Evolutionary conservation across 1,140 invertebrate species (phyloP), one percentile per base, ranked within the genome.

Genomic region (Drosophila equinoxialis): DNA sequence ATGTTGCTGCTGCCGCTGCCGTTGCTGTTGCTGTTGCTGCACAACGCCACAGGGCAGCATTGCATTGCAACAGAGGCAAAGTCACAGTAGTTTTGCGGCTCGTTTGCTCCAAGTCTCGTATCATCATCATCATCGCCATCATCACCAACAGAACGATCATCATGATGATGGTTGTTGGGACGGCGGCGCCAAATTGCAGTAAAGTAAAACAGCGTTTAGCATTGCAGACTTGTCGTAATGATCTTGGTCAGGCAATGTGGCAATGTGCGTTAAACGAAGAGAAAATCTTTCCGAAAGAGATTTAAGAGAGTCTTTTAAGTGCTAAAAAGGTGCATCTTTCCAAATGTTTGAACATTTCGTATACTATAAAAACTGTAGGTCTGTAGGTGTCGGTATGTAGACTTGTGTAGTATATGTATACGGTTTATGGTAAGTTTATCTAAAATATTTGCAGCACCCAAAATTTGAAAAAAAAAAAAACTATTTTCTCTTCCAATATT

Each of bases 141-240:
- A 59, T 65, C 61, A 69, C 68, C 58, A 41, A 61, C 54, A 17
- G 37, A 1, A 55, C 45, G 8, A 33, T 58, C 4, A 39, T 45
- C 35, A 8, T 37, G 8, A 11, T 26, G 30, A 30, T 6, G 30
- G 33, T 33, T 14, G 59, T 65, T 68, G 63, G 69, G 37, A 39
- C 37, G 11, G 77, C 81, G 84, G 84, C 83, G 84, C 84, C 85
- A 87, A 87, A 87, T 89, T 87, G 83, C 84, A 81, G 80, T 54
- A 84, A 87, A 87, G 83, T 87, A 89, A 87, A 89, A 89, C 79
- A 89, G 74, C 84, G 74, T 84, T 87, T 87, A 87, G 83, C 76
- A 76, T 73, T 74, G 79, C 65, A 68, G 62, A 51, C 17, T 65
- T 69, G 74, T 86, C 17, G 63, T 75, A 77, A 86, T 87, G 83